Conservation (phyloP, 2,113 vertebrate genomes). For the Cathartes aura region DNA sequence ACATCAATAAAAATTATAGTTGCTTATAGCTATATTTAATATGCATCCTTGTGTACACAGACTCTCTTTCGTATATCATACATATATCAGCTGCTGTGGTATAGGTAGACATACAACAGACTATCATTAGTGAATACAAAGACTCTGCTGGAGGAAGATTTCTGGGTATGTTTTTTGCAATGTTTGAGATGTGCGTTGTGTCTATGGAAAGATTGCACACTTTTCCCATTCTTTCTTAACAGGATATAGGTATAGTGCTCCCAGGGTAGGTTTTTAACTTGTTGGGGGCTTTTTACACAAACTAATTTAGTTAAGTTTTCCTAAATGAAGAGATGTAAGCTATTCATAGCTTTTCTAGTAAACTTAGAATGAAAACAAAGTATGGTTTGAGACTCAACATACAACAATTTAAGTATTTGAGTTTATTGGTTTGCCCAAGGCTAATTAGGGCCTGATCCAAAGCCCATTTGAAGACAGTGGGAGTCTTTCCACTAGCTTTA, state of each 20-base stretch:
- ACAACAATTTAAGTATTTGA: neutral
- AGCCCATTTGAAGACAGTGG: neutral
- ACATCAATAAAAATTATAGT: neutral
- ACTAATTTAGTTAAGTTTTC: neutral
- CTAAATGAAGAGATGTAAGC: neutral
- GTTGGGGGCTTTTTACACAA: neutral
- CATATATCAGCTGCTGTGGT: neutral
- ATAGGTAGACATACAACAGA: neutral
- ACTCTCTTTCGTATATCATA: neutral
- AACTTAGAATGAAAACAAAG: neutral
- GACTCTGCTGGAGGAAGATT: neutral
- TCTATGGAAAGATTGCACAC: neutral
- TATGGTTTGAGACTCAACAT: neutral
- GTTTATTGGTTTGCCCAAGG: neutral
- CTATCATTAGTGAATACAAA: neutral
- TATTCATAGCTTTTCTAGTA: neutral
- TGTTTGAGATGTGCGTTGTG: neutral
- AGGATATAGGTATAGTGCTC: neutral
- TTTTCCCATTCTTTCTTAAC: neutral
- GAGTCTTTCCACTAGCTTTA: neutral
- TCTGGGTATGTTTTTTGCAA: neutral
- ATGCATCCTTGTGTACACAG: neutral
- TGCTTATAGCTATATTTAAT: neutral
- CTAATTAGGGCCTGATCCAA: constrained; percentile 6
- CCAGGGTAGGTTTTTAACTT: neutral